Percentiles rank a stretch among this genome's conserved stretches.
These are phyloP conservation scores for Pandion haliaetus DNA, from an alignment of 2,113 vertebrate genomes.

Conservation along the genomic window DNA sequence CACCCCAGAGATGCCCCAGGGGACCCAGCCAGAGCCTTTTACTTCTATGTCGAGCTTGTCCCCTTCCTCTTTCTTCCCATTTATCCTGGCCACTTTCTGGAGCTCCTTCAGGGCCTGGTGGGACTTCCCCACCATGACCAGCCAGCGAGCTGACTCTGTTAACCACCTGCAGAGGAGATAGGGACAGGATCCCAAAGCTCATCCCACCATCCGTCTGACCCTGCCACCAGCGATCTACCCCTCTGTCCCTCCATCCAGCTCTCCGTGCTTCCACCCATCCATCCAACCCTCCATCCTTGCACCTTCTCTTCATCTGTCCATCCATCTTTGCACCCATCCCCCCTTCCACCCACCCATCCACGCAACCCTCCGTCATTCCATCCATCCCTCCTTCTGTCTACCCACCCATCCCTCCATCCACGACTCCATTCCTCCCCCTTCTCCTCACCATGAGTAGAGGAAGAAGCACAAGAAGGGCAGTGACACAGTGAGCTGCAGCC, in stretches of 20 bases:
- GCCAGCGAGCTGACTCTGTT: slow-evolving; percentile 81
- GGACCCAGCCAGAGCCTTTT: background rate
- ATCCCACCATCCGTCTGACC: too few species aligned
- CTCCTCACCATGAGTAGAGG: slow-evolving; percentile 69
- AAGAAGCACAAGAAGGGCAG: slow-evolving; percentile 65
- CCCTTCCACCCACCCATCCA: too few species aligned
- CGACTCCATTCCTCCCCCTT: too few species aligned
- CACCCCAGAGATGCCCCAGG: background rate
- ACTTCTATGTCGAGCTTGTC: slow-evolving; percentile 80
- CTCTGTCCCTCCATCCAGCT: background rate
- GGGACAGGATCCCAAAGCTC: background rate
- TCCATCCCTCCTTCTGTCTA: too few species aligned
- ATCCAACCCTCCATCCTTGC: accelerated
- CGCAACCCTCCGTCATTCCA: too few species aligned
- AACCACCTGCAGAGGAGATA: slow-evolving; percentile 74
- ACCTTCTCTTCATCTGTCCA: background rate
- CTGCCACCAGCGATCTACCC: background rate
- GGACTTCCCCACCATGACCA: slow-evolving; percentile 67
- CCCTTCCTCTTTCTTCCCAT: slow-evolving; percentile 68
- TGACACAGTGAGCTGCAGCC: slow-evolving; percentile 65
- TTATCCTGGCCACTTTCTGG: slow-evolving; percentile 77
- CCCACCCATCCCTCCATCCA: background rate
- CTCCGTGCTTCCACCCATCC: background rate
- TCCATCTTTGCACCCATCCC: too few species aligned
- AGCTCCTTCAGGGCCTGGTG: slow-evolving; percentile 73